These are phyloP conservation scores for Trissoscelio sp. DNA, from an alignment of 2,888 invertebrate genomes.

Conservation along the genomic window DNA sequence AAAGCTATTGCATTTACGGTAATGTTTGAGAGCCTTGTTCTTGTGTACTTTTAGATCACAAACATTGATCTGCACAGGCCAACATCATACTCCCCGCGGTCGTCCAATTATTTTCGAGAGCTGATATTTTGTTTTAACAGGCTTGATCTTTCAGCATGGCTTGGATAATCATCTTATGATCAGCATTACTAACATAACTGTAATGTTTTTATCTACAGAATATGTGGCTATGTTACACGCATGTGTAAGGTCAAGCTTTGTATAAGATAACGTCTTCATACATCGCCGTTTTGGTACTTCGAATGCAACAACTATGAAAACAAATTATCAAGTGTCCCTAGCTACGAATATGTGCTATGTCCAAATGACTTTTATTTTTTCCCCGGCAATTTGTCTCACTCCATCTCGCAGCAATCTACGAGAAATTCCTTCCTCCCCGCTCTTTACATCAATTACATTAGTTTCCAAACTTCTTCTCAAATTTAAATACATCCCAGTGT, in stretches of 20 bases:
- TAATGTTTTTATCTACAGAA: constrained; percentile 73
- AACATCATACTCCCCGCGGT: constrained; percentile 64
- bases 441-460: constrained; percentile 40
- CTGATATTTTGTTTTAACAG: constrained; percentile 71
- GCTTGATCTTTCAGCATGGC: constrained; percentile 67
- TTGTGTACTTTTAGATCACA: constrained; percentile 72
- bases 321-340: constrained; percentile 36
- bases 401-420: constrained; percentile 12
- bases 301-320: constrained; percentile 46
- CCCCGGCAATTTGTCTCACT: constrained; percentile 11
- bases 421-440: not conserved
- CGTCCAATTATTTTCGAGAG: constrained; percentile 77
- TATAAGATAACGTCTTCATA: constrained; percentile 62
- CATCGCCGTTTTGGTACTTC: constrained; percentile 37
- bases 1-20: constrained; percentile 67
- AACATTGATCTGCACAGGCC: constrained; percentile 67
- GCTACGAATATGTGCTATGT: constrained; percentile 9
- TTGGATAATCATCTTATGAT: constrained; percentile 72
- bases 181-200: constrained; percentile 75
- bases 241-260: constrained; percentile 77
- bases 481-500: constrained; percentile 42
- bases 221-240: constrained; percentile 73
- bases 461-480: constrained; percentile 26
- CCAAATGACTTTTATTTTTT: constrained; percentile 25
- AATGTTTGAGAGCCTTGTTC: constrained; percentile 69